Evolutionary conservation across 2,888 invertebrate species (phyloP).

Genomic region (Cepaea hortensis): DNA sequence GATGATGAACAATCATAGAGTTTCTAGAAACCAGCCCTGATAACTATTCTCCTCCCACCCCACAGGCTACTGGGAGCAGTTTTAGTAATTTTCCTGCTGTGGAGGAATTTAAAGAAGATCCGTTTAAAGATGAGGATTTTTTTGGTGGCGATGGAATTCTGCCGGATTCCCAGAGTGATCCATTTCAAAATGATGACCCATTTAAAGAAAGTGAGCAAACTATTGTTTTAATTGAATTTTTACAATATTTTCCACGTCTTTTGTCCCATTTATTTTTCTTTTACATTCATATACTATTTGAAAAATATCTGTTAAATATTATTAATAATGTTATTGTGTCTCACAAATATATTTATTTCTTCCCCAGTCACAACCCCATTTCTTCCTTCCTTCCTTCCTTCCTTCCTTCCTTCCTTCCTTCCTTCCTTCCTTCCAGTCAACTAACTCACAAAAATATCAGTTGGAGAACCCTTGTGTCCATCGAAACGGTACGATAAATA

Average conservation of each 20-base stretch:
- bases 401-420: no score
- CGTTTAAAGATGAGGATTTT: conserved; percentile 78
- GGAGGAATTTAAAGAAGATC: conserved; percentile 73
- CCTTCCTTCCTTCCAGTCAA: no score
- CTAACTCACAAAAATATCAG: no score
- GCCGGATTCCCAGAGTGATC: conserved; percentile 78
- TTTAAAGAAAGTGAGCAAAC: conserved; percentile 70
- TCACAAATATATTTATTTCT: no score
- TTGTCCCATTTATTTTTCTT: background rate
- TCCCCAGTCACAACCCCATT: no score
- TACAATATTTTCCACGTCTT: background rate
- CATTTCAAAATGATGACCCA: conserved; percentile 76
- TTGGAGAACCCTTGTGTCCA: no score
- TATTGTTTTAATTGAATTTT: background rate
- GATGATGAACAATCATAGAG: no score
- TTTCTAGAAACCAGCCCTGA: no score
- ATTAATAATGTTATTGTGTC: no score
- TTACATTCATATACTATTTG: background rate
- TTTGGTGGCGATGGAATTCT: conserved; percentile 76
- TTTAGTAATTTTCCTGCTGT: conserved; percentile 64
- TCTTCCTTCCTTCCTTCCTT: no score
- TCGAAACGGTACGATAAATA: no score
- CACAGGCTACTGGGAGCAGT: conserved; percentile 65
- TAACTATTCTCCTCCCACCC: background rate
- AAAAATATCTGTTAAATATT: no score